These are phyloP conservation scores for Serripes groenlandicus DNA, from an alignment of 2,888 invertebrate species.

Conservation along the genomic window DNA sequence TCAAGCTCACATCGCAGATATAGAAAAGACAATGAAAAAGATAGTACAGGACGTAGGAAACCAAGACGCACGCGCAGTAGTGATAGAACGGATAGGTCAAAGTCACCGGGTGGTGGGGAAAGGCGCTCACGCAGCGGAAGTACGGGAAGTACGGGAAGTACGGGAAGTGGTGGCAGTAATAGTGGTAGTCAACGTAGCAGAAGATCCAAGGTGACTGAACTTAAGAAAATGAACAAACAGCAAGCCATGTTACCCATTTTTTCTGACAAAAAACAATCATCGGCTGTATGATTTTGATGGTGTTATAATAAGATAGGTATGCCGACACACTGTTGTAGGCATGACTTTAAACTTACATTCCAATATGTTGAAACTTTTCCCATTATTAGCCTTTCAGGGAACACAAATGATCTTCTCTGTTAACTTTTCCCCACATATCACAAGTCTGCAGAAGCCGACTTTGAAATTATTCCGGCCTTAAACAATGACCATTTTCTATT, in stretches of 20 bases:
- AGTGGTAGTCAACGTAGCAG: conserved; percentile 33
- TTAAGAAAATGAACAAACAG: conserved; percentile 49
- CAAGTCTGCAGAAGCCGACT: too few species aligned
- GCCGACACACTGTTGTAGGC: too few species aligned
- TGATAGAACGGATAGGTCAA: conserved; percentile 24
- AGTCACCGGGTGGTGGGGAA: conserved; percentile 43
- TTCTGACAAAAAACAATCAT: conserved; percentile 44
- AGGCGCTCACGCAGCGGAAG: conserved; percentile 29
- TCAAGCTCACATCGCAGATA: conserved; percentile 67
- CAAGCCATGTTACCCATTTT: conserved; percentile 66
- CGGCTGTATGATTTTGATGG: too few species aligned
- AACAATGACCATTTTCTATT: too few species aligned
- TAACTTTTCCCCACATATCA: too few species aligned
- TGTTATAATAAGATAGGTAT: too few species aligned
- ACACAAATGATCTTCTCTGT: too few species aligned
- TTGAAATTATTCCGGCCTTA: too few species aligned
- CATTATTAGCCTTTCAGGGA: too few species aligned
- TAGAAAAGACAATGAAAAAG: conserved; percentile 56
- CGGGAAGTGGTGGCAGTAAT: background rate
- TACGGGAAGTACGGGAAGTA: conserved; percentile 4
- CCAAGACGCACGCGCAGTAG: conserved; percentile 48
- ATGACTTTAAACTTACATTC: too few species aligned
- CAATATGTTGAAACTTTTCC: too few species aligned
- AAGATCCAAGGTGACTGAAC: conserved; percentile 30
- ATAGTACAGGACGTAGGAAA: conserved; percentile 51